Conservation (phyloP, 2,888 invertebrate species). For the Matsumyia berberina region DNA sequence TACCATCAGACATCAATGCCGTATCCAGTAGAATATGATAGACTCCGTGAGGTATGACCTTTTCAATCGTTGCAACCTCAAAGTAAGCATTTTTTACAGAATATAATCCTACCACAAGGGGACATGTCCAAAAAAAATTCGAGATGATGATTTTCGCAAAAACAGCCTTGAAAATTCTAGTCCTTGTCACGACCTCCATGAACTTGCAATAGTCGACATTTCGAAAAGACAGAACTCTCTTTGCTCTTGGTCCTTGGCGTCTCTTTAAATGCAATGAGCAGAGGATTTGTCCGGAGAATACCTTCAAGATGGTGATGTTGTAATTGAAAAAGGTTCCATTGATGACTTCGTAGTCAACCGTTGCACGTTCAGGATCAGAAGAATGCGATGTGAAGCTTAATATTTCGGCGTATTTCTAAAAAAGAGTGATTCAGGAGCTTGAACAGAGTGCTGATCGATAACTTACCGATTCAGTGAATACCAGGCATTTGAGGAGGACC, state of each 20-base stretch:
- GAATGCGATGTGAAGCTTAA: neutral
- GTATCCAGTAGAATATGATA: neutral
- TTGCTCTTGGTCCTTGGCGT: neutral
- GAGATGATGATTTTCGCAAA: neutral
- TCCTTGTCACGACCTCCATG: neutral
- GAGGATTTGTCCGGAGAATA: neutral
- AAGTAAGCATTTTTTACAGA: slow-evolving; percentile 3
- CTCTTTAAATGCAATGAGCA: neutral
- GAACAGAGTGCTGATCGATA: neutral
- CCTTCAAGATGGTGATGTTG: neutral
- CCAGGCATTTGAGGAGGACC: neutral
- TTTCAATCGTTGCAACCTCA: neutral
- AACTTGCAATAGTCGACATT: slow-evolving; percentile 6
- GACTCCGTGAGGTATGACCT: neutral
- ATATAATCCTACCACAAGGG: slow-evolving; percentile 8
- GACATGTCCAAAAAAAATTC: neutral
- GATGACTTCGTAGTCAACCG: neutral
- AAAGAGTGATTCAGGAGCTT: neutral
- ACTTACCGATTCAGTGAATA: neutral
- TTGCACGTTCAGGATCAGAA: neutral
- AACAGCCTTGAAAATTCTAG: neutral
- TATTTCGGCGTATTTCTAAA: slow-evolving; percentile 5
- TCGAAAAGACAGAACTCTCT: neutral
- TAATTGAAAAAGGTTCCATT: slow-evolving; percentile 5
- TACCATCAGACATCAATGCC: neutral